Evolutionary conservation across 1,140 invertebrate species (phyloP), one percentile per base, ranked within the genome.

Genomic region (Drusus annulatus): DNA sequence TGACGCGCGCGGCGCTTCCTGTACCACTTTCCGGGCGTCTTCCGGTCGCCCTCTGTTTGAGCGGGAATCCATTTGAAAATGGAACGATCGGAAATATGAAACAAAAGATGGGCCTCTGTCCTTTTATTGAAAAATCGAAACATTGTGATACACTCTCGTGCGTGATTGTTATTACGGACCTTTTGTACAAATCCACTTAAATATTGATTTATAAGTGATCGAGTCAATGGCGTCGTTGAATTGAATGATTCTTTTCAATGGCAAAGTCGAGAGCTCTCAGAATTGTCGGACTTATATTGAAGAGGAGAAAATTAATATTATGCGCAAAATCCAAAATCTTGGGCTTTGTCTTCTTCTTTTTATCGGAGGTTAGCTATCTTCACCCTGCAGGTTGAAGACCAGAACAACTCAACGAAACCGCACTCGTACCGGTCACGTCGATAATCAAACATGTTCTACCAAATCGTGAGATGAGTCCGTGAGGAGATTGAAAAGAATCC

Each of bases 1-100:
- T 78, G 76, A 78, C 76, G 76, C 63, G 76, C 50, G 76, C 76
- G 36, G 60, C 76, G 50, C 52, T 54, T 78, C 76, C 65, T 21
- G 76, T 78, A 23, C 51, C 63, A 78, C 76, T 78, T 78, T 78
- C 76, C 76, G 76, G 76, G 15, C 36, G 13, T 19, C 25, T 68
- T 69, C 63, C 74, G 74, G 50, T 28, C 16, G 54, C 74, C 71
- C 74, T 58, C 71, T 25, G 65, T 69, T 28, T 21, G 25, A 17
- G 50, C 69, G 50, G 69, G 69, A 25, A 54, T 25, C 52, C n/a
- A 54, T 74, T 74, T 56, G n/a, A 74, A 74, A 74, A 74, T 74
- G 45, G 68, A 28, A 56, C 69, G 21, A 28, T 54, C 69, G 17
- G 23, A 56, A 31, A 8, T 4, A 6, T 17, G 23, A 74, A 74